Conservation (phyloP, 2,888 invertebrate genomes). For the Dryadula phaetusa region DNA sequence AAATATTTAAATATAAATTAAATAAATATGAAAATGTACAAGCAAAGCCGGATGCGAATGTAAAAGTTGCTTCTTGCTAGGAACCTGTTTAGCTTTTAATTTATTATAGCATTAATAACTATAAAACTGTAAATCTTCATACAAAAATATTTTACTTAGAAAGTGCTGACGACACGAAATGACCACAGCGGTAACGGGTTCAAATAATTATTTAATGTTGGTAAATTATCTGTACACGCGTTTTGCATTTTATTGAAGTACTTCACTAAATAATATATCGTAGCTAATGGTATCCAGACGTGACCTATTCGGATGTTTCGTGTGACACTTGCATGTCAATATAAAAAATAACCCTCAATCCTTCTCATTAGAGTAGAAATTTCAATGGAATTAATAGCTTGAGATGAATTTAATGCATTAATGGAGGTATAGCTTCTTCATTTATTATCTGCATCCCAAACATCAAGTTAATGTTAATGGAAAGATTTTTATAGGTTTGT, state of each 20-base stretch:
- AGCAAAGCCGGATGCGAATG: too few species aligned
- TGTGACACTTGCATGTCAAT: background rate
- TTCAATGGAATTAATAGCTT: background rate
- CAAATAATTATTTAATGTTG: background rate
- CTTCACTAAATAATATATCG: constrained; percentile 2
- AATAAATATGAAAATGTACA: too few species aligned
- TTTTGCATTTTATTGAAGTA: constrained; percentile 1
- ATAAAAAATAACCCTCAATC: background rate
- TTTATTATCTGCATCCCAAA: constrained; percentile 15
- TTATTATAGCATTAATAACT: too few species aligned
- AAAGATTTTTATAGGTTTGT: constrained; percentile 2
- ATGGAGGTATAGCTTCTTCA: constrained; percentile 12
- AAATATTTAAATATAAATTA: too few species aligned
- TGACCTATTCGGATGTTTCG: constrained; percentile 11
- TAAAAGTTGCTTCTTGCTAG: too few species aligned
- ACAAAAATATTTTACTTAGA: too few species aligned
- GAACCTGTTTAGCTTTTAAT: too few species aligned
- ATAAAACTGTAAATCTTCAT: too few species aligned
- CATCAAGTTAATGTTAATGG: background rate
- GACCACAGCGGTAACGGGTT: background rate
- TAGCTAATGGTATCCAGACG: constrained; percentile 12
- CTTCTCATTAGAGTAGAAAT: background rate
- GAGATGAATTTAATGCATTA: constrained; percentile 15
- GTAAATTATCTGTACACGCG: background rate
- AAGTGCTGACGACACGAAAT: too few species aligned